Evolutionary conservation across 2,797 vertebrate genomes (phyloP).

Genomic region (Tympanoctomys barrerae): DNA sequence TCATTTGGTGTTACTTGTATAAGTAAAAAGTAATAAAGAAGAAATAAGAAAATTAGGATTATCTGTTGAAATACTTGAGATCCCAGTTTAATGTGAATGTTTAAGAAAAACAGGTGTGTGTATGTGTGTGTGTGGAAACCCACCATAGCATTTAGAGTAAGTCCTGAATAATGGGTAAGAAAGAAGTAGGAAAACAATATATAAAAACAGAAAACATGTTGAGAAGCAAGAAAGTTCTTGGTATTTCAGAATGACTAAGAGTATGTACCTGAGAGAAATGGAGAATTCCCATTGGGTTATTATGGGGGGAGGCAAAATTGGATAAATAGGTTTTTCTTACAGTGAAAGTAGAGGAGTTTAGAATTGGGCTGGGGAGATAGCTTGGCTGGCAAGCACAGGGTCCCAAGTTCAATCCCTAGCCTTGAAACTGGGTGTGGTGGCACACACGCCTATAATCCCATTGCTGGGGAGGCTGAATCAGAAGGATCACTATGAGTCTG

Average conservation of each 20-base stretch:
- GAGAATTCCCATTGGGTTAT: background rate
- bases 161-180: background rate
- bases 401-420: no score
- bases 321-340: background rate
- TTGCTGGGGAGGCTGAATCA: no score
- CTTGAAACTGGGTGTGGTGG: no score
- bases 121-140: background rate
- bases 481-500: no score
- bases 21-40: slow-evolving; percentile 15
- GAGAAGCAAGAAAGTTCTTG: background rate
- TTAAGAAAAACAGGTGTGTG: background rate
- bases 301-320: background rate
- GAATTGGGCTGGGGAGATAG: no score
- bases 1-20: background rate
- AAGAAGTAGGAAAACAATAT: background rate
- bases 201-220: background rate
- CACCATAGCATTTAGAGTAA: background rate
- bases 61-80: background rate
- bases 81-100: background rate
- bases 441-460: no score
- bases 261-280: background rate
- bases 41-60: background rate
- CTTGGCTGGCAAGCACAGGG: no score
- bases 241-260: background rate
- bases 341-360: background rate